A percentile compares a stretch with the other conserved stretches of the same genome.
These are phyloP conservation scores for Elachura formosa DNA, from an alignment of 2,113 vertebrate genomes.

Conservation along the genomic window DNA sequence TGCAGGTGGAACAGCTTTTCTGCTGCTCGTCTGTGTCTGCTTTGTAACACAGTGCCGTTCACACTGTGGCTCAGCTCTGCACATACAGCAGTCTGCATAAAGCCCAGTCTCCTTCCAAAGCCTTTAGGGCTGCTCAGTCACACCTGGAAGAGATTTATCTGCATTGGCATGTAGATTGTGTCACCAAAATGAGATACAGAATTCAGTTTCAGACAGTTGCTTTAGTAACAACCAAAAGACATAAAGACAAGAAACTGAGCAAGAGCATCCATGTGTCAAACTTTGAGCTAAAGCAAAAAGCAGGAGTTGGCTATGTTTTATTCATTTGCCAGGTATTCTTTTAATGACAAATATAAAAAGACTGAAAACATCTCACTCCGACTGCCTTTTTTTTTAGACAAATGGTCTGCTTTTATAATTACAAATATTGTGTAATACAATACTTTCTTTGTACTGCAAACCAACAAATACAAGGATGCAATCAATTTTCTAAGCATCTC, in stretches of 20 bases:
- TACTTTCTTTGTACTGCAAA: constrained; percentile 66
- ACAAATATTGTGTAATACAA: constrained; percentile 71
- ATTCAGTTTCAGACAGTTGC: not conserved
- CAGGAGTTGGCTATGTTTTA: constrained; percentile 18
- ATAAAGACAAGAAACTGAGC: constrained; percentile 6
- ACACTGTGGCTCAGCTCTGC: not conserved
- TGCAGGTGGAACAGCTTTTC: not conserved
- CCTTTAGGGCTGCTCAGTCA: not conserved
- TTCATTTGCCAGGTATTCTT: constrained; percentile 75
- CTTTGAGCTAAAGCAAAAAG: constrained; percentile 66
- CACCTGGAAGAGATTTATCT: not conserved
- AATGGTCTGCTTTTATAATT: constrained; percentile 67
- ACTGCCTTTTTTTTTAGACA: constrained; percentile 51
- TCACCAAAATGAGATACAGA: not conserved
- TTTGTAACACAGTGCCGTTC: not conserved
- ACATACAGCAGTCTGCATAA: not conserved
- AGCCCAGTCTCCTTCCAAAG: not conserved
- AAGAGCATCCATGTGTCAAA: constrained; percentile 24
- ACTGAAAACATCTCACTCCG: constrained; percentile 71
- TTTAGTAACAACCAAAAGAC: not conserved
- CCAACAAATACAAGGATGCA: constrained; percentile 72
- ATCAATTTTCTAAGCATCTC: constrained; percentile 59
- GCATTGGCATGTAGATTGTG: not conserved
- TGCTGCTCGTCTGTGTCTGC: not conserved
- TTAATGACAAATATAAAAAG: constrained; percentile 80